phyloP scores from a whole-genome alignment of 92 coral and sea anemone genomes.

The Porites lobata region DNA sequence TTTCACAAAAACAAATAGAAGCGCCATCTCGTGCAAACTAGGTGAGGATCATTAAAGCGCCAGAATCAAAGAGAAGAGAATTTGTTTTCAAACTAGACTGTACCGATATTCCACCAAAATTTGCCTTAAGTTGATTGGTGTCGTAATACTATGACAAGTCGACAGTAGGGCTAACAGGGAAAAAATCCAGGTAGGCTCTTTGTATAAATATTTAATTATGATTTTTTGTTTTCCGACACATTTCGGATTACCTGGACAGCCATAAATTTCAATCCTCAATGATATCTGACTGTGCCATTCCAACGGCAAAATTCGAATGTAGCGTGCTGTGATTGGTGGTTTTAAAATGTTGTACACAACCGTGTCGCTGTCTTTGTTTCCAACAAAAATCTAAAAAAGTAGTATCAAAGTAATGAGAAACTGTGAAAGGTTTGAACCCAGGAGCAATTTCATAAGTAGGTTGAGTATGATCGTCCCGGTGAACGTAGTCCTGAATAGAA shows the following conservation, averaged over 20 bases:
- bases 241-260: conserved; percentile 23
- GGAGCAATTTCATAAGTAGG: too few species aligned
- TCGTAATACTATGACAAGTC: not conserved
- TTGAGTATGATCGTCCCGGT: too few species aligned
- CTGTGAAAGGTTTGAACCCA: too few species aligned
- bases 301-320: conserved; percentile 1
- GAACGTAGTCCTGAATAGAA: too few species aligned
- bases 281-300: conserved; percentile 13
- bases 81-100: too few species aligned
- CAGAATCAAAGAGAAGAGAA: too few species aligned
- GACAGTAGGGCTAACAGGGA: not conserved
- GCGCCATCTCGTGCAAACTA: too few species aligned
- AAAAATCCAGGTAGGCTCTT: not conserved
- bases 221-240: not conserved
- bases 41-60: too few species aligned
- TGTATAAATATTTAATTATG: not conserved
- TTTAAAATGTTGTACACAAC: conserved; percentile 6
- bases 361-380: conserved; percentile 15
- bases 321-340: conserved; percentile 27
- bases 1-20: too few species aligned
- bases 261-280: conserved; percentile 31
- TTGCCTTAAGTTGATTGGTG: too few species aligned
- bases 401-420: too few species aligned
- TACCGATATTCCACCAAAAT: too few species aligned
- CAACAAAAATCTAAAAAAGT: not conserved